A percentile compares a stretch with the other conserved stretches of the same genome.
phyloP scores from a whole-genome alignment of 1,140 invertebrate species.

The Bradysia coprophila region DNA sequence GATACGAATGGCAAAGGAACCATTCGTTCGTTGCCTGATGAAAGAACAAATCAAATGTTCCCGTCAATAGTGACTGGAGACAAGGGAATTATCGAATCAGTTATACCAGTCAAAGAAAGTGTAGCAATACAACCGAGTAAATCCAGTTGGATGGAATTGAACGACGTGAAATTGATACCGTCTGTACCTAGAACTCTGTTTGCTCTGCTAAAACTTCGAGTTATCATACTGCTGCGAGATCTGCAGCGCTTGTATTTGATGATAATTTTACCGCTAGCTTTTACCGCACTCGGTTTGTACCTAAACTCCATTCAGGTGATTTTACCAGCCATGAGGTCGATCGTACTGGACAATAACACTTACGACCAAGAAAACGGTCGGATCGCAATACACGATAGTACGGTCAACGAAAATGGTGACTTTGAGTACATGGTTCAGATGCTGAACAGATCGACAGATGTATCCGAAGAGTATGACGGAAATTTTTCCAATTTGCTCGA shows the following conservation, averaged over 20 bases:
- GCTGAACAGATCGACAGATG: constrained; percentile 3
- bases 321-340: constrained; percentile 37
- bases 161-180: constrained; percentile 31
- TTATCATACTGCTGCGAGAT: constrained; percentile 19
- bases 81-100: constrained; percentile 21
- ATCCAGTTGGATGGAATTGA: constrained; percentile 22
- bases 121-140: constrained; percentile 2
- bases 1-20: constrained; percentile 1
- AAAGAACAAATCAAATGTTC: background rate
- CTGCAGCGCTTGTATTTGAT: constrained; percentile 25
- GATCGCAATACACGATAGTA: constrained; percentile 1
- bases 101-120: constrained; percentile 23
- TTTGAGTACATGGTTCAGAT: background rate
- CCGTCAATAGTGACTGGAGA: constrained; percentile 8
- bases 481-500: constrained; percentile 38
- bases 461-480: constrained; percentile 36
- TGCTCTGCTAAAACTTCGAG: constrained; percentile 18
- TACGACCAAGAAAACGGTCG: constrained; percentile 24
- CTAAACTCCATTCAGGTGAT: constrained; percentile 42
- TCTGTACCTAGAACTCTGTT: constrained; percentile 29
- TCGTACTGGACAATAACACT: constrained; percentile 31
- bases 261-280: constrained; percentile 27
- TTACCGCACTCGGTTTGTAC: constrained; percentile 45
- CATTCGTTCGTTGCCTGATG: constrained; percentile 1
- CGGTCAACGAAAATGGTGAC: constrained; percentile 12